These are phyloP conservation scores for Chrysemys picta DNA, from an alignment of 2,113 vertebrate genomes.

Conservation along the genomic window DNA sequence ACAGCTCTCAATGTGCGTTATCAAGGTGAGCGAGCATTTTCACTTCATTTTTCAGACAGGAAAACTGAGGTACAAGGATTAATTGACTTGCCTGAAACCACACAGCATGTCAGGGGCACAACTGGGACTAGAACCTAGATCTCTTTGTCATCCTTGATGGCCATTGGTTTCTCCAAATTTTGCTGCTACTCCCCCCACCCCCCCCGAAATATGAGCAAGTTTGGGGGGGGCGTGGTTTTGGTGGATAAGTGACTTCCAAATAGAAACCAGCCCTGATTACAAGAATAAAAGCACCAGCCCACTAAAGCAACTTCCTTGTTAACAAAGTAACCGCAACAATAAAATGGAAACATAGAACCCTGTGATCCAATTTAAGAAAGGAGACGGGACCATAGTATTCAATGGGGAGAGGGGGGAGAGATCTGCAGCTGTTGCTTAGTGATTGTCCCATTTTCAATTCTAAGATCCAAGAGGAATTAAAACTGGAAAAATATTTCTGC, in stretches of 20 bases:
- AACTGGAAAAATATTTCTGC: not conserved
- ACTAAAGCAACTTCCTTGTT: not conserved
- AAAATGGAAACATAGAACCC: not conserved
- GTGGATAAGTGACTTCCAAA: not conserved
- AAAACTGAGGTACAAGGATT: not conserved
- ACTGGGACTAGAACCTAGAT: not conserved
- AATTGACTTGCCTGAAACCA: not conserved
- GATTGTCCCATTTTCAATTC: not conserved
- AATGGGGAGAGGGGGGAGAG: not conserved
- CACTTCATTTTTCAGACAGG: not conserved
- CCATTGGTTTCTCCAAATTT: not conserved
- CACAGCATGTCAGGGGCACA: not conserved
- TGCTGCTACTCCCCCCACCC: not conserved
- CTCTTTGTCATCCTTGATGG: not conserved
- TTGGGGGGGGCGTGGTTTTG: not conserved
- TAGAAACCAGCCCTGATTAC: not conserved
- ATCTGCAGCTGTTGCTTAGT: not conserved
- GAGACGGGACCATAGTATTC: not conserved
- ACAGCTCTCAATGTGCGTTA: not conserved
- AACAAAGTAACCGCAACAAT: not conserved
- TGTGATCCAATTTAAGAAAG: not conserved
- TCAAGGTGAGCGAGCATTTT: not conserved
- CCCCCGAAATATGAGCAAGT: not conserved
- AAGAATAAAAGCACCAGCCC: rapidly evolving
- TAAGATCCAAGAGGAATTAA: not conserved